Conservation (phyloP, 2,113 vertebrate genomes). For the Phrynosoma blainvillii region DNA sequence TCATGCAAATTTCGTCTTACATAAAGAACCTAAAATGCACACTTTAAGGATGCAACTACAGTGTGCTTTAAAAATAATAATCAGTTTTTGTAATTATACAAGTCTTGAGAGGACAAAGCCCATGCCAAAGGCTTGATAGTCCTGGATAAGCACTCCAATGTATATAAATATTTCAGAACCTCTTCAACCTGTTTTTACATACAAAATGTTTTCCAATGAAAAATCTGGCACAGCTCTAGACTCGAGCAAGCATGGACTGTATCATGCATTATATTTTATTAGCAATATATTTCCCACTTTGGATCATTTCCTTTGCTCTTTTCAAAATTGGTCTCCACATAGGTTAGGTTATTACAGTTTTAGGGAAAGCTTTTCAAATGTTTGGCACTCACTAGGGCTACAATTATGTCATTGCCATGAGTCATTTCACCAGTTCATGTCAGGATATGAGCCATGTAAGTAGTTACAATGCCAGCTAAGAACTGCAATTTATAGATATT, state of each 20-base stretch:
- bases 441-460: not conserved
- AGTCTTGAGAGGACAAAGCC: too few species aligned
- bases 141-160: too few species aligned
- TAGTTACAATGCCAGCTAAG: slow-evolving; percentile 20
- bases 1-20: too few species aligned
- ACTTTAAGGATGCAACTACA: too few species aligned
- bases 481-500: not conserved
- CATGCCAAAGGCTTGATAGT: too few species aligned
- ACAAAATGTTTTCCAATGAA: not conserved
- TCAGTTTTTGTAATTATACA: too few species aligned
- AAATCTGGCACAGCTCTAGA: not conserved
- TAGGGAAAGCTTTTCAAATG: slow-evolving; percentile 16
- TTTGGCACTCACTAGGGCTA: not conserved
- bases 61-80: too few species aligned
- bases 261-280: not conserved
- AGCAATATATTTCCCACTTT: not conserved
- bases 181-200: not conserved
- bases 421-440: slow-evolving; percentile 12
- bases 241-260: too few species aligned
- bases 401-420: slow-evolving; percentile 14
- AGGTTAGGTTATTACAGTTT: slow-evolving; percentile 33
- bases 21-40: too few species aligned
- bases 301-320: not conserved
- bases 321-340: not conserved
- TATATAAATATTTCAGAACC: not conserved